phyloP scores from a whole-genome alignment of 2,888 invertebrate species.

The Meiosimyza decipiens region DNA sequence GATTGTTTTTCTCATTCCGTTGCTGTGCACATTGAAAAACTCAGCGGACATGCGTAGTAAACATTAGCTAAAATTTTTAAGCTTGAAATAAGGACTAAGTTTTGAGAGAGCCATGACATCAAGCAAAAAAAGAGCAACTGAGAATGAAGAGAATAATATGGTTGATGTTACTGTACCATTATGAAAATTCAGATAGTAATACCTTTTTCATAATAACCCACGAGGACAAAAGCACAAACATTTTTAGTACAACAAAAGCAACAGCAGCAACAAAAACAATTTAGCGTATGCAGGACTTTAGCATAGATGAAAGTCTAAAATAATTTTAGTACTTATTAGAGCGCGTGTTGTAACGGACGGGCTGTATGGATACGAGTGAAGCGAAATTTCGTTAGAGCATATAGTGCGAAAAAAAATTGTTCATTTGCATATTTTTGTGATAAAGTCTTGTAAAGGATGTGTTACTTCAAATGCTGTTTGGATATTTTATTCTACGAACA shows the following conservation, averaged over 20 bases:
- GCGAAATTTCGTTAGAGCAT: not conserved
- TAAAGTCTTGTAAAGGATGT: too few species aligned
- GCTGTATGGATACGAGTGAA: constrained; percentile 46
- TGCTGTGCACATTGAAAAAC: not conserved
- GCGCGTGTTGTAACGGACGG: constrained; percentile 64
- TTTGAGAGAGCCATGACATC: not conserved
- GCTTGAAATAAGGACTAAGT: not conserved
- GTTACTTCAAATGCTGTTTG: too few species aligned
- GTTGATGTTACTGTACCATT: constrained; percentile 1
- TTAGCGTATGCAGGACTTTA: constrained; percentile 47
- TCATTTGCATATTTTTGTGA: too few species aligned
- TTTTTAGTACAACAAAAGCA: constrained; percentile 13
- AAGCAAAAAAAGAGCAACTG: too few species aligned
- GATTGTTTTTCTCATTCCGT: constrained; percentile 7
- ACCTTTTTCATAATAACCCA: not conserved
- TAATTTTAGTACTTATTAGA: constrained; percentile 66
- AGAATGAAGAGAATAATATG: not conserved
- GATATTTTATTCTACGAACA: too few species aligned
- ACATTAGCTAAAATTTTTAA: not conserved
- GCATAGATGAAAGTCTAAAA: constrained; percentile 47
- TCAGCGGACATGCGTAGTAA: not conserved
- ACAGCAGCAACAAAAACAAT: constrained; percentile 14
- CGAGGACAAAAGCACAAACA: constrained; percentile 35
- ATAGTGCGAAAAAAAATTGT: not conserved
- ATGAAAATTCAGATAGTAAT: too few species aligned